Conservation (phyloP, 2,113 vertebrate genomes). For the Colinus virginianus region DNA sequence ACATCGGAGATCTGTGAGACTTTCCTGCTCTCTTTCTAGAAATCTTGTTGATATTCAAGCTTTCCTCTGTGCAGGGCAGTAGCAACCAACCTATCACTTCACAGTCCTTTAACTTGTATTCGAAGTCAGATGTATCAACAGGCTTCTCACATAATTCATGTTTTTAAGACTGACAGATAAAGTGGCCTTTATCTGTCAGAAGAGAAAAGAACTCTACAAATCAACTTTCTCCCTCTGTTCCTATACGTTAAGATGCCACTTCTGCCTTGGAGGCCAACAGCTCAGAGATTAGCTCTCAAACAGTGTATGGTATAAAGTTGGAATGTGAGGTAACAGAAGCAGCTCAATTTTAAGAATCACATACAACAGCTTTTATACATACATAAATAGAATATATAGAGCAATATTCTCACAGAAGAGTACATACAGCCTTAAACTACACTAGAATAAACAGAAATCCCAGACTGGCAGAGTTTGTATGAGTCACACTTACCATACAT, state of each 20-base stretch:
- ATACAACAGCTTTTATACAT: background rate
- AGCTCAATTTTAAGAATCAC: background rate
- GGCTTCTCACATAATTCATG: background rate
- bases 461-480: background rate
- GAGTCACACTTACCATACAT: constrained; percentile 93
- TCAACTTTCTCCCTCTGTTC: background rate
- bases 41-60: background rate
- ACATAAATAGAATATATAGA: background rate
- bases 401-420: background rate
- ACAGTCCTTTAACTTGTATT: background rate
- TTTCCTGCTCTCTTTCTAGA: constrained; percentile 22
- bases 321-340: background rate
- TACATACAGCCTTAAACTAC: background rate
- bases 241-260: background rate
- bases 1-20: background rate
- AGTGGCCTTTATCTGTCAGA: background rate
- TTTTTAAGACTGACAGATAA: background rate
- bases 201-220: background rate
- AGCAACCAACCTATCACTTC: background rate
- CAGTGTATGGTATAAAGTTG: accelerated
- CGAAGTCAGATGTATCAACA: background rate
- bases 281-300: background rate
- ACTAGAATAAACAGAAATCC: background rate
- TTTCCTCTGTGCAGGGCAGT: background rate
- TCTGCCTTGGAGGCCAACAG: background rate